Percentiles rank a stretch among this genome's conserved stretches.
phyloP scores from a whole-genome alignment of 2,888 invertebrate genomes.

The Andrena flavipes region DNA sequence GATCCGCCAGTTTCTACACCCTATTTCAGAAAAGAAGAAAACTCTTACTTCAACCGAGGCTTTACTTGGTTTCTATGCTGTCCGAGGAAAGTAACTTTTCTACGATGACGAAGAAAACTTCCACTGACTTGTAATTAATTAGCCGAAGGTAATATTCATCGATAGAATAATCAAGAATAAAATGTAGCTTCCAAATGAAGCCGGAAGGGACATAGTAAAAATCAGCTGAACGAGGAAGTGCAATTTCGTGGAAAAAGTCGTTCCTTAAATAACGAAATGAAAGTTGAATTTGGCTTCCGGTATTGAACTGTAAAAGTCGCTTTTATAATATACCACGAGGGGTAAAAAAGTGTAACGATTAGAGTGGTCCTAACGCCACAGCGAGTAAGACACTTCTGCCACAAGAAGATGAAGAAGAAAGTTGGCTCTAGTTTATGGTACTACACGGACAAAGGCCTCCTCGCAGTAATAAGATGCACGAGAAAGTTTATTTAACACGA shows the following conservation, averaged over 20 bases:
- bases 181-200: too few relatives aligned
- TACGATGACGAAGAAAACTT: too few relatives aligned
- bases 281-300: conserved; percentile 1
- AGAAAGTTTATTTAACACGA: conserved; percentile 11
- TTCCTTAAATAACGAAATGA: background rate
- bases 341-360: background rate
- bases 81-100: too few relatives aligned
- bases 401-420: conserved; percentile 3
- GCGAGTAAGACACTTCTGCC: background rate
- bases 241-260: background rate
- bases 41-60: too few relatives aligned
- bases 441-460: background rate
- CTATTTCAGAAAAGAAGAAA: too few relatives aligned
- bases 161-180: too few relatives aligned
- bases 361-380: too few relatives aligned
- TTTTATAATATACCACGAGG: background rate
- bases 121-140: too few relatives aligned
- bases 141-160: too few relatives aligned
- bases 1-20: too few relatives aligned
- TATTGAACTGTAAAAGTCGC: conserved; percentile 5
- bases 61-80: too few relatives aligned
- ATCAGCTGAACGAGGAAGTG: background rate
- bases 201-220: too few relatives aligned
- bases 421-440: background rate
- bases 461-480: background rate